Base-by-base conservation (phyloP, 2,888 invertebrate genomes). In the Drosophila anomalipes region DNA sequence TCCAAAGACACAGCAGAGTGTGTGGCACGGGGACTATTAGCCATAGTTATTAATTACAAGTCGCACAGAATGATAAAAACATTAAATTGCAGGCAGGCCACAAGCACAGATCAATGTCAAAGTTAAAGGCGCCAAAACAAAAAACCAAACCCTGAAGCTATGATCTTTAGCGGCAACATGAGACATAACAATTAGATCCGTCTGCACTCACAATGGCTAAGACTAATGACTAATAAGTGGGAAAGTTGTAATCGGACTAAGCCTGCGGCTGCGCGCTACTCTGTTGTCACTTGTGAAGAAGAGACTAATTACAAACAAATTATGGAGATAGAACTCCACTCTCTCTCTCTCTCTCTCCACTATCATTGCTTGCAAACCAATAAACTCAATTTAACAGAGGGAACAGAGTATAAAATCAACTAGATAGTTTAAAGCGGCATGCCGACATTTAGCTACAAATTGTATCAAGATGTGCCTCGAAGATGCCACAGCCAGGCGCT, bases 391-490 rank as follows among this genome's bases (percentile, higher is more conserved):
- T 7, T 33, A 22, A 3, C 51, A 12, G 1, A 12, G 10, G 3
- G 9, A 12, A 39, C 10, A 57, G n/a, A n/a, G 57, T 57, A 41
- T 57, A 4, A 30, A n/a, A 41, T 5, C 14, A 56, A 57, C 51
- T 60, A 37, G 41, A 62, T 28, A 63, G 61, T 77, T 63, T 67
- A 53, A 71, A 70, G 57, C 41, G 35, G 47, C 44, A 72, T 77
- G 72, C 63, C 68, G 63, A 71, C 75, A 63, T 74, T 70, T 70
- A 75, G 76, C 75, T 59, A 65, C 72, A 80, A 86, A 83, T 80
- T 82, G 73, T 86, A 87, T 85, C 83, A 86, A 86, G 89, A 82
- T 84, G 74, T 73, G 79, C 62, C 57, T 56, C 64, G 61, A 30
- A 39, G 57, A 39, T 56, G 69, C 54, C 44, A 52, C 61, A 59